Evolutionary conservation across 2,888 invertebrate species (phyloP), one percentile per base, ranked within the genome.

Genomic region (Smittia sp.): DNA sequence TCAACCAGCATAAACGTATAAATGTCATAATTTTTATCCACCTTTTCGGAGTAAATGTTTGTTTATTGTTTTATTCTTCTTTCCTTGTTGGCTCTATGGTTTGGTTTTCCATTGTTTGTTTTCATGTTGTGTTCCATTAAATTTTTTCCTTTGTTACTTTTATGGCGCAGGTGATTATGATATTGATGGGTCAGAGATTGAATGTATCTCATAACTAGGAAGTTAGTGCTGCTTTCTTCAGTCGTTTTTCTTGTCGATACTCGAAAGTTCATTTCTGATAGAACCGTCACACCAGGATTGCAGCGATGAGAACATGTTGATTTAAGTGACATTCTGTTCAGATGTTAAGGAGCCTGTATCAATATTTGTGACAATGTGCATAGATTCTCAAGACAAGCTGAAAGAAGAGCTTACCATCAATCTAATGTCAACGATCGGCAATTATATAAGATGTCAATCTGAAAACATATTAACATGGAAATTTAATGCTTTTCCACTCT

Each of bases 21-120:
- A 58, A 70, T 70, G 70, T 70, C 58, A 70, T 70, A 70, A 70
- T 70, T n/a, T n/a, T n/a, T n/a, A n/a, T n/a, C n/a, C n/a, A n/a
- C n/a, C n/a, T n/a, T n/a, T n/a, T n/a, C n/a, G 46, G 32, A 58
- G 70, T 70, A 54, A 70, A 70, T 38, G 58, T 70, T 70, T 58
- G 38, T 58, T 70, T 58, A 58, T 70, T 70, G 54, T 70, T 58
- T 58, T 66, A 1, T 18, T 66, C 39, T 25, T 66, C 38, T 38
- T 66, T 38, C n/a, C 7, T 20, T 20, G 13, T 65, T 65, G 20
- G 15, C 20, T 24, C 2, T 63, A 13, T 24, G 1, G 9, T 63
- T 20, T 25, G 25, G 20, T 7, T 52, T 52, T 15, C 52, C 38
- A 66, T 38, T 66, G 66, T 38, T 39, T 66, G 39, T 27, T 13